Base-by-base conservation (phyloP, 2,888 invertebrate species). In the Dioctria rufipes region DNA sequence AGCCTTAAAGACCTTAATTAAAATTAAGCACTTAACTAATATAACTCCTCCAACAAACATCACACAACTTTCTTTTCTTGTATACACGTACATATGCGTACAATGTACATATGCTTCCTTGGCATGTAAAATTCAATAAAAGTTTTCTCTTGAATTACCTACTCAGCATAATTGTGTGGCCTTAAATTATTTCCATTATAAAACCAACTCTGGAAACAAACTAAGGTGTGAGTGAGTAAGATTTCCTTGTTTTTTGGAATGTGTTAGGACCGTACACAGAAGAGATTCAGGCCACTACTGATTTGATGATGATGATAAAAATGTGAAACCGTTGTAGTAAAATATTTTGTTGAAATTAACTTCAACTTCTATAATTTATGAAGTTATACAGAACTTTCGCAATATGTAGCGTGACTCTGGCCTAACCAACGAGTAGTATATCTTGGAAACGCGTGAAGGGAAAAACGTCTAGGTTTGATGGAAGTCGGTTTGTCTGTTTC, bases 301-400 rank as follows among this genome's bases (percentile, higher is more conserved):
- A 54, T 54, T 6, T 54, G 11, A 11, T 4, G 54, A n/a, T 8
- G 25, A 25, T 25, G 25, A 25, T 25, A 25, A 54, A 54, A 8
- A 54, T 11, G 54, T 54, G n/a, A 54, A 54, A 6, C 54, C n/a
- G 11, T 54, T 4, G 6, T 46, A 11, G 11, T 54, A n/a, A 6
- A n/a, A 54, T 54, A 11, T 54, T 25, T 25, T 25, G 25, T 54
- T 54, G 54, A 54, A 11, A 54, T 54, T 54, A 11, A 54, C 46
- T 46, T 5, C 46, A 46, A 5, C 54, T n/a, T 25, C 0, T 25
- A 25, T 25, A 25, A 25, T 25, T 25, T 25, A 25, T 54, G 54
- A 54, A 54, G 54, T 54, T 54, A 54, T 54, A n/a, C 11, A 46
- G 49, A 54, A 54, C 8, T 54, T 54, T 54, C 54, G 54, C 11